phyloP scores from a whole-genome alignment of 2,888 invertebrate species.

The Eristalis intricaria region DNA sequence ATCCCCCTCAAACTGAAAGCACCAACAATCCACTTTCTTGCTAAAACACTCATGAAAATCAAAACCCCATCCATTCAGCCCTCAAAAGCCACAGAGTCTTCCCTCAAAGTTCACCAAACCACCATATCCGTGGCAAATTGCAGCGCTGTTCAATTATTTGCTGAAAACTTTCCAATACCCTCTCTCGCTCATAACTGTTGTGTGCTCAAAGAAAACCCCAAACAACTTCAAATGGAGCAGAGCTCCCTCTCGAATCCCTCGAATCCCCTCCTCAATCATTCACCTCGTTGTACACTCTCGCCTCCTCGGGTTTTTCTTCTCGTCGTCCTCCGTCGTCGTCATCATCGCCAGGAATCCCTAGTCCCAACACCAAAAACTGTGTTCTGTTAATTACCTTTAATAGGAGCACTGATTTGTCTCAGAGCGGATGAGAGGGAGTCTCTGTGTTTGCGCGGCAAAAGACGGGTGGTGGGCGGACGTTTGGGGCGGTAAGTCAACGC shows the following conservation, averaged over 20 bases:
- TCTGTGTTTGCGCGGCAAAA: too few relatives aligned
- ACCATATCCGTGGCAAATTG: conserved; percentile 46
- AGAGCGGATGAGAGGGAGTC: conserved; percentile 24
- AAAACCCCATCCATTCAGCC: not conserved
- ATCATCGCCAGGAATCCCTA: not conserved
- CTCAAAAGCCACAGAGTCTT: not conserved
- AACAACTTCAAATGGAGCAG: conserved; percentile 21
- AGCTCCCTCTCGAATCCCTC: conserved; percentile 7
- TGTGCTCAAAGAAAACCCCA: conserved; percentile 64
- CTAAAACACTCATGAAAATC: not conserved
- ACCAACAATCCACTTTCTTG: not conserved
- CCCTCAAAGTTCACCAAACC: conserved; percentile 21
- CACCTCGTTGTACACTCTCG: not conserved
- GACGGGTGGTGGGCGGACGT: too few relatives aligned
- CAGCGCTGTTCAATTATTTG: conserved; percentile 63
- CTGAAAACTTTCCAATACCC: conserved; percentile 56
- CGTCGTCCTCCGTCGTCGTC: not conserved
- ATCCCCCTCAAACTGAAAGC: not conserved
- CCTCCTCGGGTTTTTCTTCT: conserved; percentile 2
- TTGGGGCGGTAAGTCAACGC: conserved; percentile 24
- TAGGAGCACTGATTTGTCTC: conserved; percentile 71
- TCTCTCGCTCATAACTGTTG: conserved; percentile 58
- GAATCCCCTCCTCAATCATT: conserved; percentile 30
- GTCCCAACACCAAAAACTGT: conserved; percentile 51
- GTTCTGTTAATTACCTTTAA: conserved; percentile 71